phyloP scores from a whole-genome alignment of 2,888 invertebrate genomes.

The Euclidia mi region DNA sequence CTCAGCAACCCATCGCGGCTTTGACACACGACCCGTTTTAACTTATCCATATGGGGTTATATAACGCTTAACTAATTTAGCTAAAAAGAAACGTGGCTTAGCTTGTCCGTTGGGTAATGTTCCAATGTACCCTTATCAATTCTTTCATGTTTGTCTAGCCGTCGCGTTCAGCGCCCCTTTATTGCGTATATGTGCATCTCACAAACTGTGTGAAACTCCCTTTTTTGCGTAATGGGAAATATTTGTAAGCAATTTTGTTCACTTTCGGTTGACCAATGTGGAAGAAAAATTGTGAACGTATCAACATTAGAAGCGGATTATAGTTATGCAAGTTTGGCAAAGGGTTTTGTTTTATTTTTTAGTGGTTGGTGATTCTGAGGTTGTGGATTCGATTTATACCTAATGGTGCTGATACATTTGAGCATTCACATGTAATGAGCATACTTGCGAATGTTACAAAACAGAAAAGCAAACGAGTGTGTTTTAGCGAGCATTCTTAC shows the following conservation, averaged over 20 bases:
- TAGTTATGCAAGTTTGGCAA: too few relatives aligned
- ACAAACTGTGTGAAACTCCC: conserved; percentile 39
- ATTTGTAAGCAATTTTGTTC: conserved; percentile 22
- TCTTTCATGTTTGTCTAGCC: conserved; percentile 62
- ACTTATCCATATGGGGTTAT: conserved; percentile 17
- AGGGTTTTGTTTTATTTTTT: too few relatives aligned
- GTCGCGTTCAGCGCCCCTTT: conserved; percentile 58
- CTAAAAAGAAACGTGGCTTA: conserved; percentile 52
- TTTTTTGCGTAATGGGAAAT: conserved; percentile 39
- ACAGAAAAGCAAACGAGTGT: too few relatives aligned
- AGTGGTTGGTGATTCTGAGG: too few relatives aligned
- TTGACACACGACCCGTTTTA: conserved; percentile 11
- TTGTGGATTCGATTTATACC: too few relatives aligned
- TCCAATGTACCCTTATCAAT: conserved; percentile 76
- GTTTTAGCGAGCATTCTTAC: too few relatives aligned
- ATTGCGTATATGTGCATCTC: conserved; percentile 53
- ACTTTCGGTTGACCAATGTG: conserved; percentile 15
- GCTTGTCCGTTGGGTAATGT: conserved; percentile 60
- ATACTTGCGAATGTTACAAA: too few relatives aligned
- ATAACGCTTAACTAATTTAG: conserved; percentile 54
- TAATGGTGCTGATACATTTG: too few relatives aligned
- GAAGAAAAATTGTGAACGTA: background rate
- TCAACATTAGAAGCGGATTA: too few relatives aligned
- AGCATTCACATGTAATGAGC: too few relatives aligned
- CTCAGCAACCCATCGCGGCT: conserved; percentile 3